A percentile compares a stretch with the other conserved stretches of the same genome.
phyloP scores from a whole-genome alignment of 2,888 invertebrate genomes.

The Eupithecia centaureata region DNA sequence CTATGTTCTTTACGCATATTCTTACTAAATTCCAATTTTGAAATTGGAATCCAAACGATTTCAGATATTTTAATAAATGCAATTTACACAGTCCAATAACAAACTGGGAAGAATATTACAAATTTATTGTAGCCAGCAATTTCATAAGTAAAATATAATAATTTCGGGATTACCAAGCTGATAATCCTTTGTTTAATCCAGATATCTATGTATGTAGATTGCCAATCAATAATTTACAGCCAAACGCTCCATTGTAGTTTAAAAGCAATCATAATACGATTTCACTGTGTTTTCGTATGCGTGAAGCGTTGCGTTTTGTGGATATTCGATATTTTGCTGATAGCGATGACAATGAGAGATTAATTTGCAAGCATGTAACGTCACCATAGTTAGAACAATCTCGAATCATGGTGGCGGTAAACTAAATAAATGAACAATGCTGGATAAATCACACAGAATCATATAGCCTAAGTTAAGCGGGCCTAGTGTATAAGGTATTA shows the following conservation, averaged over 20 bases:
- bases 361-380: conserved; percentile 40
- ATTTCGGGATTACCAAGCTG: conserved; percentile 31
- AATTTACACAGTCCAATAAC: conserved; percentile 5
- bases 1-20: too few relatives aligned
- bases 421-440: too few relatives aligned
- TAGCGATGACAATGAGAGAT: conserved; percentile 65
- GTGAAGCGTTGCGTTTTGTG: conserved; percentile 58
- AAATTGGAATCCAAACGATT: neutral
- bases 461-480: too few relatives aligned
- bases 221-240: conserved; percentile 63
- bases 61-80: neutral
- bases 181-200: conserved; percentile 40
- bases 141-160: conserved; percentile 24
- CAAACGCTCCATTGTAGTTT: conserved; percentile 56
- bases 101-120: conserved; percentile 16
- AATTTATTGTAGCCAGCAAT: conserved; percentile 20
- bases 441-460: too few relatives aligned
- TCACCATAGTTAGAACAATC: neutral
- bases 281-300: conserved; percentile 66
- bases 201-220: conserved; percentile 59
- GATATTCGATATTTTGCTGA: conserved; percentile 65
- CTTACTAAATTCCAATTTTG: too few relatives aligned
- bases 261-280: conserved; percentile 63
- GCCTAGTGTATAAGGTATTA: too few relatives aligned
- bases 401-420: neutral